A percentile compares a stretch with the other conserved stretches of the same genome.
These are phyloP conservation scores for Aegithalos caudatus DNA, from an alignment of 2,113 vertebrate genomes.

Conservation along the genomic window DNA sequence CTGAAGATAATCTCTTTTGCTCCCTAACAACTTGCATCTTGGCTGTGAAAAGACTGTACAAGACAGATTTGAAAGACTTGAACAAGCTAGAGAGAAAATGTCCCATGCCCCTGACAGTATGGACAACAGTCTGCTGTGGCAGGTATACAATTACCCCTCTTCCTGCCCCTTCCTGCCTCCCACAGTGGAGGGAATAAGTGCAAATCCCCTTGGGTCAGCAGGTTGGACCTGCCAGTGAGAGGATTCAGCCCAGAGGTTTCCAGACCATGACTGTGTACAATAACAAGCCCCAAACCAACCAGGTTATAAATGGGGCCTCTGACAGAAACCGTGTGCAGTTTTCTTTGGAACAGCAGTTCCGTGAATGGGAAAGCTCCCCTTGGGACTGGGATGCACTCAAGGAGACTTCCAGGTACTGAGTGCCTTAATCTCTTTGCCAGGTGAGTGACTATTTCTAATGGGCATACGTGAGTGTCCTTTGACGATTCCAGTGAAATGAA, in stretches of 20 bases:
- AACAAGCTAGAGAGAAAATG: neutral
- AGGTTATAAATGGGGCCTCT: neutral
- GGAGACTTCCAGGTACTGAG: neutral
- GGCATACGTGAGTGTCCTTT: neutral
- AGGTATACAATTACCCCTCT: neutral
- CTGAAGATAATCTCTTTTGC: neutral
- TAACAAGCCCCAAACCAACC: fast-evolving
- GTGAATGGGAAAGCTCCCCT: neutral
- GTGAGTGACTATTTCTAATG: neutral
- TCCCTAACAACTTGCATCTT: neutral
- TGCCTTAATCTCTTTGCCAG: neutral
- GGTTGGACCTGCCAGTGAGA: neutral
- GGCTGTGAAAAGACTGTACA: neutral
- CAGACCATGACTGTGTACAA: neutral
- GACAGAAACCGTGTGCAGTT: neutral
- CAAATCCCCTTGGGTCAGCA: neutral
- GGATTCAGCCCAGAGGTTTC: fast-evolving
- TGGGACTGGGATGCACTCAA: neutral
- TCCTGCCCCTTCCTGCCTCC: neutral
- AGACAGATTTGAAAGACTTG: neutral
- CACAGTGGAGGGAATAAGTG: neutral
- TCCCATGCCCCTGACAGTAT: neutral
- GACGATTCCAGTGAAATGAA: fast-evolving
- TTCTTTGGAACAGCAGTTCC: neutral
- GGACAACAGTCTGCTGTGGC: neutral